Percentiles rank a stretch among this genome's conserved stretches.
phyloP scores from a whole-genome alignment of 2,888 invertebrate species.

The Thecophora atra region DNA sequence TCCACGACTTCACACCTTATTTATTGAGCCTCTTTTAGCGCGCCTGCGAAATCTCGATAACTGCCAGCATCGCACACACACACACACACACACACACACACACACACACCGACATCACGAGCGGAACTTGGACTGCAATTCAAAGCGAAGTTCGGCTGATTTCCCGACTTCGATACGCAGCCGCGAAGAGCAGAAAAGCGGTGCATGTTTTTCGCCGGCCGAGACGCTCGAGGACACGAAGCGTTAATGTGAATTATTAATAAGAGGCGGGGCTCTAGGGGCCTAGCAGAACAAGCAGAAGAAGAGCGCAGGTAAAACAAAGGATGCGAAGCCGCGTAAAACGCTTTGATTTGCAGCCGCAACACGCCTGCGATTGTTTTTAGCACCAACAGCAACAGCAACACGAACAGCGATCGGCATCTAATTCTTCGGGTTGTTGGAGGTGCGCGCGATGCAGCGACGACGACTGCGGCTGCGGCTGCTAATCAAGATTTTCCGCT shows the following conservation, averaged over 20 bases:
- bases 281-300: conserved; percentile 4
- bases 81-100: conserved; percentile 28
- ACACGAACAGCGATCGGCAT: neutral
- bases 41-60: conserved; percentile 25
- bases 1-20: conserved; percentile 60
- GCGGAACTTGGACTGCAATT: conserved; percentile 32
- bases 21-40: conserved; percentile 58
- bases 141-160: conserved; percentile 29
- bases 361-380: conserved; percentile 35
- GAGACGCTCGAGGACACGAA: conserved; percentile 53
- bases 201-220: conserved; percentile 30
- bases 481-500: conserved; percentile 44
- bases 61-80: conserved; percentile 32
- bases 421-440: neutral
- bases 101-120: conserved; percentile 35
- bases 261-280: conserved; percentile 53
- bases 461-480: conserved; percentile 24
- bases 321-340: conserved; percentile 52
- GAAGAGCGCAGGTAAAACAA: conserved; percentile 44
- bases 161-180: conserved; percentile 31
- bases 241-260: conserved; percentile 67
- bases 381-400: conserved; percentile 30
- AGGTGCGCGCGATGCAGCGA: conserved; percentile 18
- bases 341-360: conserved; percentile 37
- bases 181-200: conserved; percentile 24